Percentiles rank a stretch among this genome's conserved stretches.
These are phyloP conservation scores for Muntiacus reevesi DNA, from an alignment of 2,113 vertebrate species.

Conservation along the genomic window DNA sequence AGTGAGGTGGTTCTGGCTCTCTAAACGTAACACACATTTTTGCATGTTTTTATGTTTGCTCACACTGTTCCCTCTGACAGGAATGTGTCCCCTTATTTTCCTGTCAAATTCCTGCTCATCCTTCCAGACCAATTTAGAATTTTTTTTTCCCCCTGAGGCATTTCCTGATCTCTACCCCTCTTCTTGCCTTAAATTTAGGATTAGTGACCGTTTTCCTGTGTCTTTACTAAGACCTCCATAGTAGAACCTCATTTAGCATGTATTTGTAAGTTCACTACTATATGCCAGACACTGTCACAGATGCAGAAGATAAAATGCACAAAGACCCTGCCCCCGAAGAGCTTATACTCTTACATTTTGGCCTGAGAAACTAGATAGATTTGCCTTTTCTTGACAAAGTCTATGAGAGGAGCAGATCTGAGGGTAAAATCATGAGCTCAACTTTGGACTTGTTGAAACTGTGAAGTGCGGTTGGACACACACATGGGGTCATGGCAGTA, in stretches of 20 bases:
- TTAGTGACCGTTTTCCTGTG: neutral
- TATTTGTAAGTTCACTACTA: neutral
- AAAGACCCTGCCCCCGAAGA: neutral
- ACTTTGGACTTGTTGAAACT: neutral
- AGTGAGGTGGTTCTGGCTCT: neutral
- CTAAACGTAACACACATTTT: neutral
- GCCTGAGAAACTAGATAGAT: neutral
- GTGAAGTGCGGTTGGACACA: neutral
- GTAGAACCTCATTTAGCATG: neutral
- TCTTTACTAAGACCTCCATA: neutral
- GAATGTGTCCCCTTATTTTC: neutral
- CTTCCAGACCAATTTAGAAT: neutral
- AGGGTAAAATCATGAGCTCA: neutral
- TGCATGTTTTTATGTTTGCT: neutral
- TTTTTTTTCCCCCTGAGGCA: neutral
- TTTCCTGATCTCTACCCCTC: neutral
- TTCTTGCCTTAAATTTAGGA: neutral
- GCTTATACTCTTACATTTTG: neutral
- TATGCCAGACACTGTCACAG: neutral
- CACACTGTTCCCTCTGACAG: neutral
- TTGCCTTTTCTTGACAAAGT: neutral
- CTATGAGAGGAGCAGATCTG: neutral
- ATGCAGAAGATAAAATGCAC: neutral
- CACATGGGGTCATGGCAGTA: rapidly evolving
- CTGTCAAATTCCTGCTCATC: neutral